Evolutionary conservation across 1,140 invertebrate species (phyloP).

Genomic region (Platorchestia sp.): DNA sequence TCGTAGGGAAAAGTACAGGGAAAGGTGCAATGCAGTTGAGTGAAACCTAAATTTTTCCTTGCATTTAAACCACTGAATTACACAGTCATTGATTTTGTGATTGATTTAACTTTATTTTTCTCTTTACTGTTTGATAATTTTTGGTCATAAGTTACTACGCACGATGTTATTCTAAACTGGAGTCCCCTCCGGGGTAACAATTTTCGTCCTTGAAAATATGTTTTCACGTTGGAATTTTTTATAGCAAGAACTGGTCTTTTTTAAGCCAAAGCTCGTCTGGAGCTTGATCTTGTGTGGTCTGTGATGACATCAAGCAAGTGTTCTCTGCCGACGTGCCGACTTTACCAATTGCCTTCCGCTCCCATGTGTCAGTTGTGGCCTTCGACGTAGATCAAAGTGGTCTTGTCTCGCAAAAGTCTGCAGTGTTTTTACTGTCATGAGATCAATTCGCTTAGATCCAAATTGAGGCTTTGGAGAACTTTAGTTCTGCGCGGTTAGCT

Average conservation of each 20-base stretch:
- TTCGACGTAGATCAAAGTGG: not conserved
- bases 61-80: not conserved
- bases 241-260: not conserved
- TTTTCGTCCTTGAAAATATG: not conserved
- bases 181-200: not conserved
- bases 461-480: not conserved
- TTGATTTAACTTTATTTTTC: not conserved
- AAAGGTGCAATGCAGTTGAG: too few species aligned
- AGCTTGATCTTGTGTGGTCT: not conserved
- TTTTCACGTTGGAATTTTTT: not conserved
- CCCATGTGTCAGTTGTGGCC: not conserved
- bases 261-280: not conserved
- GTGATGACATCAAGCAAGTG: not conserved
- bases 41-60: not conserved
- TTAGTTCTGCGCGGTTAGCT: not conserved
- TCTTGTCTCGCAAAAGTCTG: not conserved
- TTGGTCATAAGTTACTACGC: not conserved
- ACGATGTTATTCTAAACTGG: not conserved
- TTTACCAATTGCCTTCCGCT: not conserved
- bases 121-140: not conserved
- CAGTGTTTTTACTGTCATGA: not conserved
- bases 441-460: not conserved
- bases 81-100: not conserved
- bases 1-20: too few species aligned
- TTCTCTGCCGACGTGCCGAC: not conserved